Base-by-base conservation (phyloP, 2,888 invertebrate species). In the Tetragonula carbonaria region DNA sequence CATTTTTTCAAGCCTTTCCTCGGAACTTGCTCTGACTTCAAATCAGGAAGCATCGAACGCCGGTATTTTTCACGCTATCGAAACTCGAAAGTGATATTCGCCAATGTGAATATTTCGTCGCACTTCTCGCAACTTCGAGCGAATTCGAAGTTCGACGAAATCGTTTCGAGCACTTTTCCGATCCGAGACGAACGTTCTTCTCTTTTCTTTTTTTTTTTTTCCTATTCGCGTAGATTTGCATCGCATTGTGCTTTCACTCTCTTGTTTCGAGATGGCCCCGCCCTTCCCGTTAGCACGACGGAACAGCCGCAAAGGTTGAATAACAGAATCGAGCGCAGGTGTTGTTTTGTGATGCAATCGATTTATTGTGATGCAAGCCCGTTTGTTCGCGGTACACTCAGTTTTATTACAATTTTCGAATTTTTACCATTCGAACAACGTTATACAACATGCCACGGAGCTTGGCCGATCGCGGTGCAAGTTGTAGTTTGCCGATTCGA, bases 171-270 rank as follows among this genome's bases (percentile, higher is more conserved):
- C 16, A 23, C 4, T 45, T 38, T 59, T 6, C 6, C n/a, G 6
- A 18, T 38, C 38, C 38, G 21, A 45, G 28, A 23, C 16, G 2
- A 38, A 57, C 38, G 21, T 71, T n/a, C 33, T 53, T 55, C 6
- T 21, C 4, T 57, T 14, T 3, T 21, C 33, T 8, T 45, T 45
- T 45, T 8, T 45, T 45, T 1, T 1, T 45, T 1, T 45, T 45
- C 8, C 8, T 21, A 4, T 57, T 14, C 2, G 21, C 33, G 16
- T 55, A 23, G 38, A 18, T 18, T 82, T 50, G n/a, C 59, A 62
- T 63, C 38, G 70, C 63, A 65, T 59, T 62, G 65, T 77, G 82
- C 83, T 88, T 88, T 86, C 88, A 82, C 83, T 80, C 38, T 11
- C 78, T 23, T 55, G 21, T 38, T 57, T 67, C 62, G 59, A 57